A percentile compares a stretch with the other conserved stretches of the same genome.
Evolutionary conservation across 2,888 invertebrate genomes (phyloP).

Genomic region (Nebria brevicollis): DNA sequence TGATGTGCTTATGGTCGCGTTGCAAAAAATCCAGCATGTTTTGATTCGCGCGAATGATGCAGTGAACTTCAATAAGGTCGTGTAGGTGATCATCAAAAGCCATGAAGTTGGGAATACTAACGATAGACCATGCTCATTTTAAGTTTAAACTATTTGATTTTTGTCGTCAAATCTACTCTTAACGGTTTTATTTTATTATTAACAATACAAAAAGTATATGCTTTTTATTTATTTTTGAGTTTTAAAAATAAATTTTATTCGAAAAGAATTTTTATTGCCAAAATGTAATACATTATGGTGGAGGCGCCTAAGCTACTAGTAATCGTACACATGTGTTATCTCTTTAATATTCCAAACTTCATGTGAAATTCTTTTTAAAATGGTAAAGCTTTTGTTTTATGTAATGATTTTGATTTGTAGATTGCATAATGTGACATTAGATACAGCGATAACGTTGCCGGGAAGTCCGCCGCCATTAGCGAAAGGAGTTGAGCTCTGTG

Average conservation of each 20-base stretch:
- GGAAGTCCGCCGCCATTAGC: slow-evolving; percentile 76
- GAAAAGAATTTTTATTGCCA: no score
- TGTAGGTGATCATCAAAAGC: slow-evolving; percentile 61
- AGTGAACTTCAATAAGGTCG: slow-evolving; percentile 67
- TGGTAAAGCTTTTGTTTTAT: neutral
- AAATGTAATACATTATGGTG: neutral
- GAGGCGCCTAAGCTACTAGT: neutral
- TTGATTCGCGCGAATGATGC: slow-evolving; percentile 78
- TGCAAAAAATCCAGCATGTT: slow-evolving; percentile 86
- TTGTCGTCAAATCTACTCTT: no score
- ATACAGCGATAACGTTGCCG: slow-evolving; percentile 78
- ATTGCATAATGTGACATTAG: slow-evolving; percentile 81
- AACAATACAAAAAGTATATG: no score
- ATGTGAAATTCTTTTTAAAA: neutral
- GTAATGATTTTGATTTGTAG: slow-evolving; percentile 60
- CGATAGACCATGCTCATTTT: neutral
- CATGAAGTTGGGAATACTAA: slow-evolving; percentile 24
- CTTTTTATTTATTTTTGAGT: no score
- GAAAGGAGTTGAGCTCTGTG: slow-evolving; percentile 85
- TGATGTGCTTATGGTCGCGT: slow-evolving; percentile 88
- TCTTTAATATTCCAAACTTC: neutral
- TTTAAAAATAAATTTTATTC: no score
- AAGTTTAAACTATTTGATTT: neutral
- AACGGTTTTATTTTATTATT: no score
- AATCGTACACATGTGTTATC: neutral